A percentile compares a stretch with the other conserved stretches of the same genome.
Conservation (phyloP, 2,888 invertebrate species). For the Bombyx huttoni region DNA sequence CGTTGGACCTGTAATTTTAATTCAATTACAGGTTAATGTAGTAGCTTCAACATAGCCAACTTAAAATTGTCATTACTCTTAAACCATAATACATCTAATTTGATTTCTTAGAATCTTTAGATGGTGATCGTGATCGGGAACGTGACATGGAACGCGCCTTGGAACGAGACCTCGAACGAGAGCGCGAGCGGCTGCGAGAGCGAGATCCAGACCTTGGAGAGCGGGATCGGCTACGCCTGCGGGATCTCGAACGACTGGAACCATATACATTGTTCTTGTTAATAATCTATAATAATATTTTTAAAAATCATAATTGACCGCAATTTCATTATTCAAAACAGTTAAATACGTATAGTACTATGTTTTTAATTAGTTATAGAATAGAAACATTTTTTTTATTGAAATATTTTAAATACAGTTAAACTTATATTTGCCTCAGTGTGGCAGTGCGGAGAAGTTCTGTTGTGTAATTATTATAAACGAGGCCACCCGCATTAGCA, state of each 20-base stretch:
- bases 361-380: too few species aligned
- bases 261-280: not conserved
- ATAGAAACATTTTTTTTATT: too few species aligned
- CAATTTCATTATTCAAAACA: too few species aligned
- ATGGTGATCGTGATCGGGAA: slow-evolving; percentile 60
- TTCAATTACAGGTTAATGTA: slow-evolving; percentile 22
- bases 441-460: too few species aligned
- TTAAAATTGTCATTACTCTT: slow-evolving; percentile 14
- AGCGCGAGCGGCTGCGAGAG: slow-evolving; percentile 56
- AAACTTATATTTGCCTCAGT: too few species aligned
- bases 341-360: too few species aligned
- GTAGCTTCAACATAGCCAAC: slow-evolving; percentile 1
- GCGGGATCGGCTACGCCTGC: slow-evolving; percentile 75
- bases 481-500: too few species aligned
- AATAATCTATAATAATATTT: not conserved
- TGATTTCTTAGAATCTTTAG: slow-evolving; percentile 66
- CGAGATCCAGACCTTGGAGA: slow-evolving; percentile 65
- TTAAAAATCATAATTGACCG: slow-evolving; percentile 1
- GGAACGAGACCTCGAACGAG: slow-evolving; percentile 68
- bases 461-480: too few species aligned
- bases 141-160: slow-evolving; percentile 64
- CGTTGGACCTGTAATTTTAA: slow-evolving; percentile 32
- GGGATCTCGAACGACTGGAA: slow-evolving; percentile 74
- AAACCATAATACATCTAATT: slow-evolving; percentile 26
- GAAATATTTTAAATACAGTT: too few species aligned